A percentile compares a stretch with the other conserved stretches of the same genome.
These are phyloP conservation scores for Tenthredo scrophulariae DNA, from an alignment of 2,888 invertebrate species.

Conservation along the genomic window DNA sequence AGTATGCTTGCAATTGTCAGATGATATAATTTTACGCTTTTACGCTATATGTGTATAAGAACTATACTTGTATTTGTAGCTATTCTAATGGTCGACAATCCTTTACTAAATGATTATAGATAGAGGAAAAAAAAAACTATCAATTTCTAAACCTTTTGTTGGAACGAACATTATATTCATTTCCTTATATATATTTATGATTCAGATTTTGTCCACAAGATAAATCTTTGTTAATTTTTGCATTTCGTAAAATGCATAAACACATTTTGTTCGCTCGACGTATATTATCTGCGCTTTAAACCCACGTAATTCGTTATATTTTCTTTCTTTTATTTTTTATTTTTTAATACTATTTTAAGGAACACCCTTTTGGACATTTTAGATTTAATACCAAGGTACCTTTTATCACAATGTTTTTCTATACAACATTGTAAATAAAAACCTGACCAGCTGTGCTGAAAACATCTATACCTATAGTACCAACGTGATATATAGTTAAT, in stretches of 20 bases:
- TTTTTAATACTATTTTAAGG: not conserved
- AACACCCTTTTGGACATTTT: conserved; percentile 2
- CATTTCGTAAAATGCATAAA: conserved; percentile 15
- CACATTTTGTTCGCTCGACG: conserved; percentile 7
- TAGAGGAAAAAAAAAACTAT: conserved; percentile 66
- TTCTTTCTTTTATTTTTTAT: not conserved
- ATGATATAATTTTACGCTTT: conserved; percentile 1
- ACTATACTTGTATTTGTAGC: conserved; percentile 6
- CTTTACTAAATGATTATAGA: conserved; percentile 79
- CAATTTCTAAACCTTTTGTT: conserved; percentile 12
- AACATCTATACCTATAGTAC: conserved; percentile 31
- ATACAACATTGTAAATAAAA: conserved; percentile 9
- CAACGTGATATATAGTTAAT: not conserved
- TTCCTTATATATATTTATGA: conserved; percentile 23
- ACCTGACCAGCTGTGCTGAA: conserved; percentile 27
- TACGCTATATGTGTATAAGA: not conserved
- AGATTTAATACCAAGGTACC: conserved; percentile 19
- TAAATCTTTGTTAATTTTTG: not conserved
- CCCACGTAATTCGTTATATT: conserved; percentile 6
- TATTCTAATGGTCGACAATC: conserved; percentile 78
- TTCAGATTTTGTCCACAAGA: not conserved
- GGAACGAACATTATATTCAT: conserved; percentile 2
- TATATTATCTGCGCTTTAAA: conserved; percentile 7
- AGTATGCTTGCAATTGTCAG: not conserved
- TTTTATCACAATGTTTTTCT: not conserved